Evolutionary conservation across 2,113 vertebrate genomes (phyloP).

Genomic region (Cranoglanis bouderius): DNA sequence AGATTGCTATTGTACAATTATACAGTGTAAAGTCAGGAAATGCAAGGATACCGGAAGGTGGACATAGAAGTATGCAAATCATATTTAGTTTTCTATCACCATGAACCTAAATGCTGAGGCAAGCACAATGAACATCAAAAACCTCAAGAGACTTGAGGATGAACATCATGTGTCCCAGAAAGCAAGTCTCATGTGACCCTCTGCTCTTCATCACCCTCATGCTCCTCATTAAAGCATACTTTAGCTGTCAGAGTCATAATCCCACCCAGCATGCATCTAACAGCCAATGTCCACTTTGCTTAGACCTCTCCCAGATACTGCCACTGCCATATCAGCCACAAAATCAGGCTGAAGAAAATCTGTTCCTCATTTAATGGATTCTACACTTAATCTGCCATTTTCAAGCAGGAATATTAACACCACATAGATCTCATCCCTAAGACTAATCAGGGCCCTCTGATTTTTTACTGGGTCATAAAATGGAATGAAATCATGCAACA

Average conservation of each 20-base stretch:
- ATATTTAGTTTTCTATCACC: neutral
- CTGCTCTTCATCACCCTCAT: neutral
- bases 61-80: neutral
- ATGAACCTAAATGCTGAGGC: neutral
- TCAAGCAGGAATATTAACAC: constrained; percentile 37
- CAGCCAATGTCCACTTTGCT: neutral
- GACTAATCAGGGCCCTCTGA: constrained; percentile 21
- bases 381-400: constrained; percentile 36
- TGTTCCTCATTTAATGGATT: constrained; percentile 29
- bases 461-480: constrained; percentile 41
- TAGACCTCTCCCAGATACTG: neutral
- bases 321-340: neutral
- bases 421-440: constrained; percentile 5
- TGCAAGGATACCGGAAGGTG: neutral
- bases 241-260: neutral
- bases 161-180: neutral
- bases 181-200: neutral
- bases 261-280: neutral
- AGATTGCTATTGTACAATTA: no score
- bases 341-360: constrained; percentile 34
- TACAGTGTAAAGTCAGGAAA: neutral
- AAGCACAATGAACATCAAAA: neutral
- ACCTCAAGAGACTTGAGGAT: neutral
- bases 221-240: neutral
- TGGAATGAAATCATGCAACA: constrained; percentile 3